These are phyloP conservation scores for Callipepla californica DNA, from an alignment of 2,113 vertebrate genomes.

Conservation along the genomic window DNA sequence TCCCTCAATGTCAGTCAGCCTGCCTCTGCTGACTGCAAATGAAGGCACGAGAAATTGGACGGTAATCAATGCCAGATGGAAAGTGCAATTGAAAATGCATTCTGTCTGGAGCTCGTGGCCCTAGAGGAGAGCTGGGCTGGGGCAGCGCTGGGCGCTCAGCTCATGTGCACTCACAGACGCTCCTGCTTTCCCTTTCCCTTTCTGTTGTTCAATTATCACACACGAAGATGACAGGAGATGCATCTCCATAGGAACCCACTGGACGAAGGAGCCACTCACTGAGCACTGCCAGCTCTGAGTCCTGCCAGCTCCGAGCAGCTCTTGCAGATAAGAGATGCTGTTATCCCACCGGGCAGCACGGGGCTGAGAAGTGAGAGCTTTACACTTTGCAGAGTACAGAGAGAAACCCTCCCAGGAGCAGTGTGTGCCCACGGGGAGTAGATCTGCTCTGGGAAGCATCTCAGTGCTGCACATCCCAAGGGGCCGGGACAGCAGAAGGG, in stretches of 20 bases:
- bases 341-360: background rate
- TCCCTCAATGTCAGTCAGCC: background rate
- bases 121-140: background rate
- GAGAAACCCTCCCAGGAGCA: rapidly evolving
- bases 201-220: background rate
- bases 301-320: background rate
- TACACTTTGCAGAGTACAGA: rapidly evolving
- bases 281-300: background rate
- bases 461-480: background rate
- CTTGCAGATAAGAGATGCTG: background rate
- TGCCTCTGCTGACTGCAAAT: conserved; percentile 24
- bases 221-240: background rate
- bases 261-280: background rate
- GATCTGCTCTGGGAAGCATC: background rate
- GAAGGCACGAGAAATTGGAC: background rate
- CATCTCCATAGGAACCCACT: background rate
- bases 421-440: background rate
- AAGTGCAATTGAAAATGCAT: background rate
- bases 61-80: background rate
- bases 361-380: background rate
- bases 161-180: rapidly evolving
- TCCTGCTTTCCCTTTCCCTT: background rate
- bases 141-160: rapidly evolving
- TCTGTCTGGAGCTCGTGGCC: background rate
- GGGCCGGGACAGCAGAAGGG: background rate